These are phyloP conservation scores for Geotrupes spiniger DNA, from an alignment of 2,888 invertebrate species.

Conservation along the genomic window DNA sequence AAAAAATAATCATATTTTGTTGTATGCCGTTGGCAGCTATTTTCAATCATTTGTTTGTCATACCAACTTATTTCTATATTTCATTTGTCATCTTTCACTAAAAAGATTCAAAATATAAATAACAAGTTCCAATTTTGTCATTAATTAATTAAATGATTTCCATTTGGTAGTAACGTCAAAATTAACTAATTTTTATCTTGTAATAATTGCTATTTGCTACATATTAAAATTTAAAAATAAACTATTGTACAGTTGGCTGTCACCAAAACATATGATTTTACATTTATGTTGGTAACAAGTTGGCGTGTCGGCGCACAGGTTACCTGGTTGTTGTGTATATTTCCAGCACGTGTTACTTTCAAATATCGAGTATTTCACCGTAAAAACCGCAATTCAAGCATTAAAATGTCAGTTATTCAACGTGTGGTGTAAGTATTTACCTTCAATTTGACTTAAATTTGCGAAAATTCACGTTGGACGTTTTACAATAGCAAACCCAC, in stretches of 20 bases:
- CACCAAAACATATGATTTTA: not conserved
- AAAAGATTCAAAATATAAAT: no score
- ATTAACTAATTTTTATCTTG: no score
- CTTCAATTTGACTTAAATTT: not conserved
- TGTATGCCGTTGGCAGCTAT: no score
- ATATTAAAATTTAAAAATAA: no score
- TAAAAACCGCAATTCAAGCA: conserved; percentile 10
- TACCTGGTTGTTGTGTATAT: conserved; percentile 14
- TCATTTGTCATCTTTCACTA: no score
- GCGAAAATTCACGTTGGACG: not conserved
- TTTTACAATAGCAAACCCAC: conserved; percentile 74
- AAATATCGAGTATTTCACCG: conserved; percentile 7
- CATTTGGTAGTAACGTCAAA: no score
- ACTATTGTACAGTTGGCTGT: not conserved
- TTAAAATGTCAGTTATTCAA: conserved; percentile 47
- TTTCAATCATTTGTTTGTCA: no score
- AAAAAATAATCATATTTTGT: no score
- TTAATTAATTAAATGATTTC: no score
- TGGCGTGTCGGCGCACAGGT: conserved; percentile 3
- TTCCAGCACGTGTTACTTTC: conserved; percentile 15
- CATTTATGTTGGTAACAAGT: not conserved
- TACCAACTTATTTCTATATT: no score
- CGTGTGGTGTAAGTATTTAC: conserved; percentile 49
- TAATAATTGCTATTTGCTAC: no score
- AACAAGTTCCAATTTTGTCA: no score